These are phyloP conservation scores for Drosophila ficusphila DNA, from an alignment of 1,140 invertebrate species.

Conservation along the genomic window DNA sequence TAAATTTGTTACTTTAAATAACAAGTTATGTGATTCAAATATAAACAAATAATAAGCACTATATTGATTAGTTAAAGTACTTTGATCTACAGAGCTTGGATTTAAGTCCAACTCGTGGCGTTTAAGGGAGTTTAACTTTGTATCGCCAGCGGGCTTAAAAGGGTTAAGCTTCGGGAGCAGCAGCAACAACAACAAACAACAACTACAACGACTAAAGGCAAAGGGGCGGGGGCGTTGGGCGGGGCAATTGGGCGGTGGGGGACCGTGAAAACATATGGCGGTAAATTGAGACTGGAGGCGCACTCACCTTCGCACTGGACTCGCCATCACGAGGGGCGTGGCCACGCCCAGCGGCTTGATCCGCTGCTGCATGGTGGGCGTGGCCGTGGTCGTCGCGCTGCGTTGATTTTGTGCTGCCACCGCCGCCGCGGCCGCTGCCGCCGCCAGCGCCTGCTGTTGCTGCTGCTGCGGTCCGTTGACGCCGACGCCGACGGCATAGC, in stretches of 20 bases:
- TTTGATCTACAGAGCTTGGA: neutral
- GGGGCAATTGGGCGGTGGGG: neutral
- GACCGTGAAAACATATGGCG: constrained; percentile 5
- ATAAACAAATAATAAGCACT: too few relatives aligned
- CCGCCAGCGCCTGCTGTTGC: constrained; percentile 55
- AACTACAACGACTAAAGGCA: neutral
- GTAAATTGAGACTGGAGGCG: neutral
- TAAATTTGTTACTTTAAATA: too few relatives aligned
- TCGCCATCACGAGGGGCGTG: constrained; percentile 93
- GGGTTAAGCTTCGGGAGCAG: constrained; percentile 8
- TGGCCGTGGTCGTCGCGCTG: constrained; percentile 74
- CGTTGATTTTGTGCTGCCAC: constrained; percentile 73
- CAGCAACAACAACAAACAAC: constrained; percentile 3
- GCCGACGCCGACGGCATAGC: constrained; percentile 53
- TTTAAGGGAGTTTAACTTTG: neutral
- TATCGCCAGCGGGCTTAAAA: neutral
- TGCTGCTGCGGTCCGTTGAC: constrained; percentile 55
- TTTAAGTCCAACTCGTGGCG: too few relatives aligned
- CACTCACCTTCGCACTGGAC: constrained; percentile 91
- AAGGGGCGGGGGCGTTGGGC: neutral
- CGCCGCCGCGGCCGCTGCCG: constrained; percentile 55
- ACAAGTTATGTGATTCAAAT: too few relatives aligned
- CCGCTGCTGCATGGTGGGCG: constrained; percentile 94
- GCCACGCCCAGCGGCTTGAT: constrained; percentile 95
- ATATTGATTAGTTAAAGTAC: too few relatives aligned